Evolutionary conservation across 2,113 vertebrate species (phyloP), one percentile per base, ranked within the genome.

Genomic region (Meles meles): DNA sequence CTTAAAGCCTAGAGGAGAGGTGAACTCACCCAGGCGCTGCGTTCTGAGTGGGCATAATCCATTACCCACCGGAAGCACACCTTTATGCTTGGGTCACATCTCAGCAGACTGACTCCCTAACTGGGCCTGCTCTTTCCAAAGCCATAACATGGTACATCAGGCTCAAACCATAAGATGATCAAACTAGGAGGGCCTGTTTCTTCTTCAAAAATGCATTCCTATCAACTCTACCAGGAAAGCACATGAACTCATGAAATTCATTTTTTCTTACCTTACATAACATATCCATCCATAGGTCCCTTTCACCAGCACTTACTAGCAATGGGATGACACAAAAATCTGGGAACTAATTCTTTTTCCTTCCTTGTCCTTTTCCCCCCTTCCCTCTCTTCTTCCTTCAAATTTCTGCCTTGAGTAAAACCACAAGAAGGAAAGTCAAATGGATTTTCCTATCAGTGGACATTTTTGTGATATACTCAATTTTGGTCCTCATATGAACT

Each of bases 391-490:
- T 57, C 52, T 94, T 81, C 52, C 83, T 86, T 93, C 47, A 93
- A 93, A 83, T 63, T 57, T 94, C 27, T 93, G 31, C 69, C 61
- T 85, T 14, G 13, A 21, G 29, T 84, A 82, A 96, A 93, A 34
- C 13, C 21, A 93, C 69, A 92, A 89, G 74, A 77, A 71, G 37
- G 17, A 88, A 94, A 88, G 44, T 55, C 74, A 47, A 87, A 90
- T 47, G 85, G 39, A 69, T 44, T 96, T 95, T 91, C 80, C 77
- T 69, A 20, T 67, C 39, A 82, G 83, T 47, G 0, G 3, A 77
- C 34, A 97, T 94, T 80, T 96, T 71, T 77, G 69, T 81, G 34
- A 89, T 67, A 57, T 20, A 74, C 14, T 97, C 29, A 39, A 82
- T 92, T 91, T 44, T 34, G 69, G 29, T 93, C 79, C 37, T 96